Base-by-base conservation (phyloP, 64 coral and sea anemone genomes). In the Pachyseris speciosa region DNA sequence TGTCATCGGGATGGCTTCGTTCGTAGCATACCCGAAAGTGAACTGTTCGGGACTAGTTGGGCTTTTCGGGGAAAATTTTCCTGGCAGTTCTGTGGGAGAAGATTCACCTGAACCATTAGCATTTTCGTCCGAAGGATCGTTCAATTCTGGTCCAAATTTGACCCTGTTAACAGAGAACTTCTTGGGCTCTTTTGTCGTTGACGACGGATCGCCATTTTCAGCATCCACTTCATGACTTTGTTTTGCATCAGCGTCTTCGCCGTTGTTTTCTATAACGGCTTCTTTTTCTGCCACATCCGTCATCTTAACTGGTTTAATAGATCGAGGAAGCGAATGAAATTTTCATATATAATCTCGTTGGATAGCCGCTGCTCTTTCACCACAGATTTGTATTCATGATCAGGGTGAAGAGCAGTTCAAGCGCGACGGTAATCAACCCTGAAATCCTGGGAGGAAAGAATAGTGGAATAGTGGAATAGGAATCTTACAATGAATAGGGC, bases 1-100 rank as follows among this genome's bases (percentile, higher is more conserved):
- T 63, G 94, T 96, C 94, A 93, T 96, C 6, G 94, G 95, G 2
- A 97, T 91, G 30, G 95, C 95, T 45, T 97, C 95, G 52, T 97
- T 93, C 0, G 95, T 97, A 30, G 80, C 79, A 37, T 97, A 97
- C 2, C 90, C 90, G 5, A 7, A 34, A 6, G 32, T 61, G 47
- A 80, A 80, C 30, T 80, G 52, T 22, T 63, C 52, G 4, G 52
- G 52, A 2, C 32, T 53, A 17, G 6, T 5, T 2, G 75, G 75
- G 17, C 75, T 79, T 79, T n/a, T n/a, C n/a, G n/a, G n/a, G n/a
- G n/a, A n/a, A n/a, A n/a, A n/a, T n/a, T n/a, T n/a, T n/a, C 22
- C 12, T 52, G 74, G 74, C 44, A 2, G 19, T 38, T 52, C 11
- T 32, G 1, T 12, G 20, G 20, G 33, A 13, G 53, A 36, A 80